These are phyloP conservation scores for Orientallactaga sibirica DNA, from an alignment of 2,797 vertebrate genomes.

Conservation along the genomic window DNA sequence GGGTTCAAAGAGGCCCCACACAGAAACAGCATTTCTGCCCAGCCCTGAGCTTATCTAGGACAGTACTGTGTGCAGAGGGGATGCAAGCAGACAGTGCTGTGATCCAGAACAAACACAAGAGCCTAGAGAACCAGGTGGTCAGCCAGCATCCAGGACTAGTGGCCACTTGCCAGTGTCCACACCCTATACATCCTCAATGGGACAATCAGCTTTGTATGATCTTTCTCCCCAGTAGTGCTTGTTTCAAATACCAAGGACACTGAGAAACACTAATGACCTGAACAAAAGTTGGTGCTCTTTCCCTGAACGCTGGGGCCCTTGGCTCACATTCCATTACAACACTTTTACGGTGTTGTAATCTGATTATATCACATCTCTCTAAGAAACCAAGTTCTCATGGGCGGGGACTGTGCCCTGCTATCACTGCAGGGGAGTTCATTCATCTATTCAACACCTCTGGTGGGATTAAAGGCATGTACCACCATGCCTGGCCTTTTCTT, in stretches of 20 bases:
- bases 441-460: background rate
- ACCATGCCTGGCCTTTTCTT: background rate
- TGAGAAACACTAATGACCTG: background rate
- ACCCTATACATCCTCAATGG: background rate
- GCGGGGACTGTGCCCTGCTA: background rate
- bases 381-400: background rate
- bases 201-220: fast-evolving
- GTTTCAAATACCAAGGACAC: background rate
- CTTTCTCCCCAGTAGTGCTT: background rate
- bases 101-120: background rate
- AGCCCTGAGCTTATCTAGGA: background rate
- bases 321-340: background rate
- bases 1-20: background rate
- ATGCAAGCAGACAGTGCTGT: background rate
- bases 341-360: background rate
- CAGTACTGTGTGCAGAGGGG: background rate
- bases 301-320: background rate
- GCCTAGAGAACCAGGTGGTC: background rate
- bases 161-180: background rate
- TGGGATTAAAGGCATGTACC: too few relatives aligned
- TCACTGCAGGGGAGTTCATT: background rate
- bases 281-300: background rate
- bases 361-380: background rate
- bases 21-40: background rate
- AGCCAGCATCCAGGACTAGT: background rate